Evolutionary conservation across 1,140 invertebrate genomes (phyloP).

Genomic region (Capitella teleta): DNA sequence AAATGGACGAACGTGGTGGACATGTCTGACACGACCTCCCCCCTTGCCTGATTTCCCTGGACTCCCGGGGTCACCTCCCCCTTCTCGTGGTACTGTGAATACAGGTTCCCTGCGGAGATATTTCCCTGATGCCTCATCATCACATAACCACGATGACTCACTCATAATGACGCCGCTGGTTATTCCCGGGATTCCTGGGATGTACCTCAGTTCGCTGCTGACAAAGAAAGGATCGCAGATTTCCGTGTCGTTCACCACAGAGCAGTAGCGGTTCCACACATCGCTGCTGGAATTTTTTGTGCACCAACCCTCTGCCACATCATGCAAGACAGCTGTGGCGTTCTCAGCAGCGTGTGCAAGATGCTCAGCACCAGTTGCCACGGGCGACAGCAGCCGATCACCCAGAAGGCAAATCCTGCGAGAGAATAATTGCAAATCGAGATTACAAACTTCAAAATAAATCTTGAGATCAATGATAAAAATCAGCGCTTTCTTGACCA

Average conservation of each 20-base stretch:
- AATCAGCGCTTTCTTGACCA: too few species aligned
- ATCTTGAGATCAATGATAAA: too few species aligned
- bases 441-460: too few species aligned
- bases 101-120: conserved; percentile 1
- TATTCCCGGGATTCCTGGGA: conserved; percentile 9
- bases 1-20: conserved; percentile 95
- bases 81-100: neutral
- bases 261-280: conserved; percentile 2
- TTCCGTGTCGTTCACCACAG: neutral
- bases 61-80: conserved; percentile 3
- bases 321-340: neutral
- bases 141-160: too few species aligned
- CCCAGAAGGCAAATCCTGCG: neutral
- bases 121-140: too few species aligned
- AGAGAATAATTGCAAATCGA: too few species aligned
- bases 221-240: conserved; percentile 7
- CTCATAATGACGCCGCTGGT: conserved; percentile 5
- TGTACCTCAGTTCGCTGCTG: neutral
- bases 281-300: neutral
- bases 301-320: conserved; percentile 6
- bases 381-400: neutral
- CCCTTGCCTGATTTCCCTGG: conserved; percentile 9
- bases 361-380: too few species aligned
- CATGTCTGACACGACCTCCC: conserved; percentile 54
- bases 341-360: too few species aligned